These are phyloP conservation scores for Metacarcinus magister DNA, from an alignment of 2,888 invertebrate genomes.

Conservation along the genomic window DNA sequence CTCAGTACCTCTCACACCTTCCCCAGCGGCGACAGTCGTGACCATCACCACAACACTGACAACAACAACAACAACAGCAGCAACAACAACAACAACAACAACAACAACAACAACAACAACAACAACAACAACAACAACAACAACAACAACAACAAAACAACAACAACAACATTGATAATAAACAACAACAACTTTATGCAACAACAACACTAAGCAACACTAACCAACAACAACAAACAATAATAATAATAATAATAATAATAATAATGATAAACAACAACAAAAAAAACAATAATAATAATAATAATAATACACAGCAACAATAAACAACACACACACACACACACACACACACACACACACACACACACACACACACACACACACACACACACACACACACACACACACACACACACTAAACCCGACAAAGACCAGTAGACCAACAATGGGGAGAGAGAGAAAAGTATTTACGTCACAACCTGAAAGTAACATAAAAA, in stretches of 20 bases:
- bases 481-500: not conserved
- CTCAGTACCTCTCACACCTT: slow-evolving; percentile 16
- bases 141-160: not conserved
- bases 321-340: not conserved
- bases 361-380: slow-evolving; percentile 42
- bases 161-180: not conserved
- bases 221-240: not conserved
- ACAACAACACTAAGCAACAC: not conserved
- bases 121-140: not conserved
- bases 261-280: not conserved
- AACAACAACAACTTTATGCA: not conserved
- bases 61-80: not conserved
- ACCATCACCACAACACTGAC: not conserved
- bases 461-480: not conserved
- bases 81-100: not conserved
- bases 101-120: not conserved
- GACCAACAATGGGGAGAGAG: not conserved
- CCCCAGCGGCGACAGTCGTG: not conserved
- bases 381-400: slow-evolving; percentile 44
- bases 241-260: not conserved
- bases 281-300: not conserved
- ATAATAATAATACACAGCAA: not conserved
- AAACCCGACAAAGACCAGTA: not conserved
- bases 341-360: slow-evolving; percentile 22
- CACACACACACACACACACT: no score